A percentile compares a stretch with the other conserved stretches of the same genome.
Conservation (phyloP, 2,113 vertebrate genomes). For the Amphiprion ocellaris region DNA sequence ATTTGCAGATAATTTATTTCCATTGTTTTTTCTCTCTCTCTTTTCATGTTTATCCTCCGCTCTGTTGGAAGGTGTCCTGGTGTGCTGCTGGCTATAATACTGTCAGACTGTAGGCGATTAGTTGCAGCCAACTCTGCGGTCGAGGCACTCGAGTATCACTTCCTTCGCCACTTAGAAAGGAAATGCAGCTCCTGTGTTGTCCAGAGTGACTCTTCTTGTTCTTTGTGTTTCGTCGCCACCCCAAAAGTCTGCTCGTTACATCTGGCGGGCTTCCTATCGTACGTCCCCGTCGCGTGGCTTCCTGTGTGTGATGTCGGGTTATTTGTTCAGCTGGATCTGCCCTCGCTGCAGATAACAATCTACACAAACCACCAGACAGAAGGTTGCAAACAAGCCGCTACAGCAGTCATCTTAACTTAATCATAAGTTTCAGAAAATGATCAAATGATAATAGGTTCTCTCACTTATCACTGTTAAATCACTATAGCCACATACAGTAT, state of each 20-base stretch:
- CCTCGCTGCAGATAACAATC: slow-evolving; percentile 19
- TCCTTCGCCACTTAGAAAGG: slow-evolving; percentile 40
- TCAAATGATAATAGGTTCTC: not conserved
- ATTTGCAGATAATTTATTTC: slow-evolving; percentile 34
- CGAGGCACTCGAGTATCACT: slow-evolving; percentile 7
- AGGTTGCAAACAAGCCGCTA: not conserved
- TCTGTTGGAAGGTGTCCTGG: not conserved
- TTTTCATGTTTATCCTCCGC: not conserved
- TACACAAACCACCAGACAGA: slow-evolving; percentile 15
- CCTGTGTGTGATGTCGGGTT: slow-evolving; percentile 33
- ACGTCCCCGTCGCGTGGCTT: not conserved
- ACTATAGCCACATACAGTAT: not conserved
- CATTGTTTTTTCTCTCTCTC: not conserved
- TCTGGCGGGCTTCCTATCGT: slow-evolving; percentile 48
- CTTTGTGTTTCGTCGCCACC: slow-evolving; percentile 45
- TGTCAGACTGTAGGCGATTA: slow-evolving; percentile 10
- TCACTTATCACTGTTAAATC: not conserved
- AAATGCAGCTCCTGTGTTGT: slow-evolving; percentile 53
- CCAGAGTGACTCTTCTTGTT: slow-evolving; percentile 45
- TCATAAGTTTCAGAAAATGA: not conserved
- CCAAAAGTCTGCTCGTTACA: slow-evolving; percentile 51
- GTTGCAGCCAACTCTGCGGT: slow-evolving; percentile 3
- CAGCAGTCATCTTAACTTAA: not conserved
- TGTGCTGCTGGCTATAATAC: not conserved
- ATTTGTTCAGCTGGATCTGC: slow-evolving; percentile 43